phyloP scores from a whole-genome alignment of 2,797 vertebrate species.

The Glossophaga mutica region DNA sequence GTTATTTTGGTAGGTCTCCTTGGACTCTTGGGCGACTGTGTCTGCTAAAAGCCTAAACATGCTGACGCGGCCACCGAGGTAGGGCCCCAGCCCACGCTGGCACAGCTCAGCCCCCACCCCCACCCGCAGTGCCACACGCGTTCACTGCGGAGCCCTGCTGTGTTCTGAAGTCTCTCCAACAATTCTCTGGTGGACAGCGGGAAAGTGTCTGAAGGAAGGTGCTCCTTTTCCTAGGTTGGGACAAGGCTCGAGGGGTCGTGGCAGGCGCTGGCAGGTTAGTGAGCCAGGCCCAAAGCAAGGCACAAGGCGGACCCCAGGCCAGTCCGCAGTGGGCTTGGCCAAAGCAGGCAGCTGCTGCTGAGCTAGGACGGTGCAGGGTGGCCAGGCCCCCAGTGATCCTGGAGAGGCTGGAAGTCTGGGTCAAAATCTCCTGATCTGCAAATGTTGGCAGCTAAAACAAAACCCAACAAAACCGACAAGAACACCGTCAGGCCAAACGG shows the following conservation, averaged over 20 bases:
- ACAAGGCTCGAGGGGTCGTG: not conserved
- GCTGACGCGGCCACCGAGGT: accelerated
- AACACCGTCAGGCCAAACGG: not conserved
- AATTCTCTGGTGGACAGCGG: not conserved
- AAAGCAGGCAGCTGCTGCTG: not conserved
- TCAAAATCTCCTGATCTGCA: not conserved
- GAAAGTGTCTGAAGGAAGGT: not conserved
- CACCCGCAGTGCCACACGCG: accelerated
- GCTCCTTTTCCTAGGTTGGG: not conserved
- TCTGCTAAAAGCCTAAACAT: not conserved
- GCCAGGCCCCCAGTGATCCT: not conserved
- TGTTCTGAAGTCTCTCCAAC: not conserved
- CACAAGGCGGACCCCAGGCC: not conserved
- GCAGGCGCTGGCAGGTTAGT: too few relatives aligned
- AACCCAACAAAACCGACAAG: not conserved
- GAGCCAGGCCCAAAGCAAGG: not conserved
- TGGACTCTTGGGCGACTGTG: not conserved
- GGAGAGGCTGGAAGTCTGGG: not conserved
- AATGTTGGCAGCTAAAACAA: not conserved
- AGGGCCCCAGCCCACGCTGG: not conserved
- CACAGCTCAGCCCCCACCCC: too few relatives aligned
- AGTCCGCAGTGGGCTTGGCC: not conserved
- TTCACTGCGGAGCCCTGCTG: not conserved
- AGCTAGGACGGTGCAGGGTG: not conserved
- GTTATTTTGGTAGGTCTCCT: not conserved